Evolutionary conservation across 1,140 invertebrate genomes (phyloP).

Genomic region (Leptonema lineaticorne): DNA sequence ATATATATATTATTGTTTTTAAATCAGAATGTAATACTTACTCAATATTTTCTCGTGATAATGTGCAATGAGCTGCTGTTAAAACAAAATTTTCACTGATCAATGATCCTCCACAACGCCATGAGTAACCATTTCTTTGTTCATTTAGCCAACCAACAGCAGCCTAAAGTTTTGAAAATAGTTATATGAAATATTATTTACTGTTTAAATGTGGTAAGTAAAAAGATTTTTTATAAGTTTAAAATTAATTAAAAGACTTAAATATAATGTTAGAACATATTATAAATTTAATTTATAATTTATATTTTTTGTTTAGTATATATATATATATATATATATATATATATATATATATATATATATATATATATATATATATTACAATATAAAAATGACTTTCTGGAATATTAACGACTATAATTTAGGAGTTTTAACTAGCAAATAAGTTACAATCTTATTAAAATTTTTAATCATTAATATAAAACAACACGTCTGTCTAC

Average conservation of each 20-base stretch:
- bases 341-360: too few species aligned
- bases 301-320: too few species aligned
- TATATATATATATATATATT: too few species aligned
- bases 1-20: too few species aligned
- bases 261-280: not conserved
- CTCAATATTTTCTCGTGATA: not conserved
- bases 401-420: too few species aligned
- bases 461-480: too few species aligned
- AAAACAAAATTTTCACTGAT: constrained; percentile 25
- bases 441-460: too few species aligned
- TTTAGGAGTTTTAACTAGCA: too few species aligned
- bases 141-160: constrained; percentile 1
- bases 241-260: not conserved
- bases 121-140: not conserved
- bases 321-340: too few species aligned
- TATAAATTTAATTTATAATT: not conserved
- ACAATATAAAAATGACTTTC: too few species aligned
- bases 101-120: constrained; percentile 14
- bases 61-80: constrained; percentile 22
- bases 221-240: not conserved
- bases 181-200: not conserved
- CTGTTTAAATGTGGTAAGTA: not conserved
- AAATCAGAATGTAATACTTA: too few species aligned
- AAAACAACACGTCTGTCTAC: too few species aligned
- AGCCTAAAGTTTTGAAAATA: not conserved